Evolutionary conservation across 2,113 vertebrate genomes (phyloP), one percentile per base, ranked within the genome.

Genomic region (Casuarius casuarius): DNA sequence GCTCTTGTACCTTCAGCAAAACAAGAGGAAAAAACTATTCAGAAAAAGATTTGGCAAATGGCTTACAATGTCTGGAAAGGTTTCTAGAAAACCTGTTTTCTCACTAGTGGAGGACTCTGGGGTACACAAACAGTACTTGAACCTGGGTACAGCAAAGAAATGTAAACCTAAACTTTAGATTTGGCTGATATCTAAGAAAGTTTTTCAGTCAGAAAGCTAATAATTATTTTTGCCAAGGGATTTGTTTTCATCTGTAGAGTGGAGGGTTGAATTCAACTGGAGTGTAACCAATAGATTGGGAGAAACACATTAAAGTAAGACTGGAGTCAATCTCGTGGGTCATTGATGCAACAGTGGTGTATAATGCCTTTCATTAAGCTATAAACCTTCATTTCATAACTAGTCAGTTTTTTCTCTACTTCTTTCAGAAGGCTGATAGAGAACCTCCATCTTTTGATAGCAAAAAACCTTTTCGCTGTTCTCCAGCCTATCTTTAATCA

Each of bases 41-140:
- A 51, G 46, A 21, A 72, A 63, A 58, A 56, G 4, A 29, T 76
- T 75, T 76, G 72, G 33, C 20, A 44, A 77, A 90, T 65, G 21
- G 4, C 4, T 77, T 87, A 28, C 18, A 58, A 8, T 23, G 49
- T 7, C 17, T 88, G n/a, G 23, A 82, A 78, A 61, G 1, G 2
- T 54, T 40, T 92, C 35, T 33, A 90, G n/a, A 87, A 76, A 51
- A 80, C 58, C 15, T 6, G 6, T 88, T 85, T 91, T 65, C 31
- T 74, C n/a, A 31, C 18, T 38, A 31, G 12, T 22, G 29, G 15
- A 48, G 76, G 15, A 26, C 11, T 80, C 29, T 19, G 52, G 15
- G 48, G 61, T 84, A 70, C 0, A 4, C 17, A 92, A 84, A 70
- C 1, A 0, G 5, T n/a, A 52, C 87, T 77, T 74, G 26, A 90